These are phyloP conservation scores for Cyprinodon diabolis DNA, from an alignment of 2,797 vertebrate species.

Conservation along the genomic window DNA sequence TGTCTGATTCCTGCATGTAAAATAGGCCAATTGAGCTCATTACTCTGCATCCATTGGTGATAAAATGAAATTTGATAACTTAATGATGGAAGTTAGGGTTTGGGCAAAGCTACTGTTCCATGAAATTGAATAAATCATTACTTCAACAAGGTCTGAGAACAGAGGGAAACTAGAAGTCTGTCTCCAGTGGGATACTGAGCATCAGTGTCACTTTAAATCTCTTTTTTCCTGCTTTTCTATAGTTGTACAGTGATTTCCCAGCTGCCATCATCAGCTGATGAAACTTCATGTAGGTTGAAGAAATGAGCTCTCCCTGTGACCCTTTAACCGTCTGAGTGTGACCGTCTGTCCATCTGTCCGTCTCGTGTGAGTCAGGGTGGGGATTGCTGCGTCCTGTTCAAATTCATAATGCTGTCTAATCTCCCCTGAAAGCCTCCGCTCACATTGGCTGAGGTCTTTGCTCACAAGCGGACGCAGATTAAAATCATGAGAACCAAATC, in stretches of 20 bases:
- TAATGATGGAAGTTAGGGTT: background rate
- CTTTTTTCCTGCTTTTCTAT: background rate
- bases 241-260: background rate
- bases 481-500: background rate
- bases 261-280: conserved; percentile 4
- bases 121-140: no score
- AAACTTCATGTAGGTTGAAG: conserved; percentile 3
- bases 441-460: background rate
- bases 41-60: background rate
- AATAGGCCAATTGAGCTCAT: background rate
- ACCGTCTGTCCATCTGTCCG: conserved; percentile 16
- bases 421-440: conserved; percentile 22
- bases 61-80: background rate
- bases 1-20: background rate
- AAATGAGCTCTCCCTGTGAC: conserved; percentile 3
- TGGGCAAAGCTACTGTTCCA: background rate
- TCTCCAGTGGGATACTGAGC: no score
- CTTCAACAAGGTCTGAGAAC: background rate
- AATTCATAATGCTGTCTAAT: conserved; percentile 56
- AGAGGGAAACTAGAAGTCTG: background rate
- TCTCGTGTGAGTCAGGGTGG: conserved; percentile 6
- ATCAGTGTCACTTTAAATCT: no score
- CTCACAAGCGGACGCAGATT: background rate
- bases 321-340: conserved; percentile 1
- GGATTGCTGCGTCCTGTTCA: conserved; percentile 25